Conservation (phyloP, 2,113 vertebrate species). For the Sebastes schlegelii region DNA sequence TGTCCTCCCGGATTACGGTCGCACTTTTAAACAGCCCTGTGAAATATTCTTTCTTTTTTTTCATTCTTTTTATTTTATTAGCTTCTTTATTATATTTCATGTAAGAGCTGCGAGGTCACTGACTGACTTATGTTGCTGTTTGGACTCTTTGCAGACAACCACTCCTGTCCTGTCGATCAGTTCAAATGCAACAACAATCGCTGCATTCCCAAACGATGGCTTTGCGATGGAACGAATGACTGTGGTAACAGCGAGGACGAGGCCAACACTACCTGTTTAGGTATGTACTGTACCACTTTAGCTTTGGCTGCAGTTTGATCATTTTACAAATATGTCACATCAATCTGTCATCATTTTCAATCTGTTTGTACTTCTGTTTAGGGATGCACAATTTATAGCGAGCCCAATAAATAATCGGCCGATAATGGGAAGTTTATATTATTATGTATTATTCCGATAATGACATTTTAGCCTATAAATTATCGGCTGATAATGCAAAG, state of each 20-base stretch:
- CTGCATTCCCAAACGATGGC: constrained; percentile 97
- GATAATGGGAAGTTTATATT: too few species aligned
- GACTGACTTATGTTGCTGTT: background rate
- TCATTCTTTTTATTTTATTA: background rate
- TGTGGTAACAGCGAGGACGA: constrained; percentile 95
- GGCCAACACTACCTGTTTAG: constrained; percentile 93
- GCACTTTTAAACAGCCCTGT: background rate
- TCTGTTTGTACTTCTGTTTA: background rate
- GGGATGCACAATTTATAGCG: too few species aligned
- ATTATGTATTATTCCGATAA: too few species aligned
- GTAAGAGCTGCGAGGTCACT: background rate
- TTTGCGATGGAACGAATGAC: constrained; percentile 96
- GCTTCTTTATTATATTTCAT: background rate
- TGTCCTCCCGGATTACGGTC: too few species aligned
- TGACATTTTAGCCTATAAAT: too few species aligned
- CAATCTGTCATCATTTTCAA: background rate
- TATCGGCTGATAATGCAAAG: too few species aligned
- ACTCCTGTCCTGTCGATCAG: constrained; percentile 93
- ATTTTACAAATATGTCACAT: background rate
- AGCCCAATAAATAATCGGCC: too few species aligned
- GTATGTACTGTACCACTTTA: constrained; percentile 73
- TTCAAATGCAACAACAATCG: constrained; percentile 98
- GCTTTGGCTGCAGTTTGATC: background rate
- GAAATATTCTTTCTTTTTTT: background rate
- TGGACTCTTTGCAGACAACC: constrained; percentile 87